phyloP scores from a whole-genome alignment of 2,113 vertebrate genomes.

The Gymnobelideus leadbeateri region DNA sequence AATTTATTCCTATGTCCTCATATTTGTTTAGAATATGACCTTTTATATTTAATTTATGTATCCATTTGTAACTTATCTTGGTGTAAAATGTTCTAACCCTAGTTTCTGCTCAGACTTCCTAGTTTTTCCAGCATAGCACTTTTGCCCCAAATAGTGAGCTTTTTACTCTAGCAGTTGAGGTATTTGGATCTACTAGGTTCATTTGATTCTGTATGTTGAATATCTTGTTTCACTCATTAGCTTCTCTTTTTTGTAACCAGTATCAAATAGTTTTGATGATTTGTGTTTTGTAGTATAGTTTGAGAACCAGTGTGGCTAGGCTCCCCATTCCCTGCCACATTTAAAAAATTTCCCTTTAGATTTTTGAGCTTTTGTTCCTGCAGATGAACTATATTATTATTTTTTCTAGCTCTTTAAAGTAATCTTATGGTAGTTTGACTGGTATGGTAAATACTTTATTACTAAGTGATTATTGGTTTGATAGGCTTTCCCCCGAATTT shows the following conservation, averaged over 20 bases:
- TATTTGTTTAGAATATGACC: background rate
- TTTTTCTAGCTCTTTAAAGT: background rate
- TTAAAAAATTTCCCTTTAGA: background rate
- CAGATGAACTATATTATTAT: background rate
- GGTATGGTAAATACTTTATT: background rate
- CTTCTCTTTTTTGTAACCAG: background rate
- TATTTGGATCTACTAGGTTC: background rate
- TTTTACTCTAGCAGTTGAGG: background rate
- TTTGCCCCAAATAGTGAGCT: background rate
- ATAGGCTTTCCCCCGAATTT: background rate
- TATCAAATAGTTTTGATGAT: background rate
- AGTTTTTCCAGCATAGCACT: background rate
- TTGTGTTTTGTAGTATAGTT: background rate
- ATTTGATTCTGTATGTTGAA: background rate
- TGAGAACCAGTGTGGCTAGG: background rate
- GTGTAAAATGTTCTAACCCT: background rate
- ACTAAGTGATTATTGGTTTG: background rate
- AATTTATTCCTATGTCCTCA: background rate
- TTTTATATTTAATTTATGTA: background rate
- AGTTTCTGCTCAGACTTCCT: background rate
- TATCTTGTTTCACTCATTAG: background rate
- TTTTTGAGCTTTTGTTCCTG: background rate
- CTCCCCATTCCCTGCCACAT: background rate
- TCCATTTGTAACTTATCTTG: background rate
- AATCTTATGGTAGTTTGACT: background rate